Conservation (phyloP, 1,140 invertebrate genomes). For the Drosophila setifemur region DNA sequence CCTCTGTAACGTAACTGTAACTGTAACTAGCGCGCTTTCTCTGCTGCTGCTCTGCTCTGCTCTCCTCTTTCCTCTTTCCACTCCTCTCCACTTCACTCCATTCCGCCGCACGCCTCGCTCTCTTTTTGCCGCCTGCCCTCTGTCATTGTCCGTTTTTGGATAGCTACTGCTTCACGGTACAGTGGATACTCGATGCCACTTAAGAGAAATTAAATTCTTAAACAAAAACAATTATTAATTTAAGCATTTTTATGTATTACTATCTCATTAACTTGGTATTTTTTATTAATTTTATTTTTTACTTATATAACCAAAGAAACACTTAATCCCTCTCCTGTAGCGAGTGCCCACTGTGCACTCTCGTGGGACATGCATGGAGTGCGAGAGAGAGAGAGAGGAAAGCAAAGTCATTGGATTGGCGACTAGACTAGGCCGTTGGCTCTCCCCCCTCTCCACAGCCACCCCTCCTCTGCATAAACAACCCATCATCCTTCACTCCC, state of each 20-base stretch:
- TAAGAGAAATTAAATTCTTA: too few relatives aligned
- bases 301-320: too few relatives aligned
- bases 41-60: conserved; percentile 20
- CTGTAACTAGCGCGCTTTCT: conserved; percentile 73
- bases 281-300: too few relatives aligned
- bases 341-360: background rate
- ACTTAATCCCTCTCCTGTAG: background rate
- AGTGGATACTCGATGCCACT: background rate
- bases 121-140: background rate
- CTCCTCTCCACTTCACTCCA: too few relatives aligned
- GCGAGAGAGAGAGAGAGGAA: background rate
- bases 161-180: conserved; percentile 5
- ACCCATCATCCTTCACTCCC: too few relatives aligned
- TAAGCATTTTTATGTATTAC: too few relatives aligned
- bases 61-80: too few relatives aligned
- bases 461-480: background rate
- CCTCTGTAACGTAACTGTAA: conserved; percentile 56
- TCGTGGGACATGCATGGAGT: conserved; percentile 19
- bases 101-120: too few relatives aligned
- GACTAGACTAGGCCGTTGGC: conserved; percentile 38
- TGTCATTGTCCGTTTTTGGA: conserved; percentile 32
- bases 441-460: too few relatives aligned
- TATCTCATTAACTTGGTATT: too few relatives aligned
- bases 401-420: conserved; percentile 4
- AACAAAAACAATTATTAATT: too few relatives aligned